phyloP scores from a whole-genome alignment of 2,113 vertebrate species.

The Ptilonorhynchus violaceus region DNA sequence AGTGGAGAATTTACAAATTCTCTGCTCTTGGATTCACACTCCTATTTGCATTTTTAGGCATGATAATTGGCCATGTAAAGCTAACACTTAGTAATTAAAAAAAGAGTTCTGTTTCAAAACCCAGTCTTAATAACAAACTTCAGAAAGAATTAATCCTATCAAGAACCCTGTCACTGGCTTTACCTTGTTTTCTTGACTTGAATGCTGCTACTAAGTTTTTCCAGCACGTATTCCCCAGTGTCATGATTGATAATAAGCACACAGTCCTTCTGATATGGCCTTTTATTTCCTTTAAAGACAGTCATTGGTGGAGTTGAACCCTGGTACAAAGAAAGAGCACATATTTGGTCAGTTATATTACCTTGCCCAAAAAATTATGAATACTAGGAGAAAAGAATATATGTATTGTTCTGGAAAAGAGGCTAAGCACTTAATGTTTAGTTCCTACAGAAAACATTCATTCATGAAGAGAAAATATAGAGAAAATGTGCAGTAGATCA shows the following conservation, averaged over 20 bases:
- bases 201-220: conserved; percentile 98
- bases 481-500: background rate
- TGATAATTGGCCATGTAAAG: background rate
- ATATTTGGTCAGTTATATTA: background rate
- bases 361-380: background rate
- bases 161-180: conserved; percentile 12
- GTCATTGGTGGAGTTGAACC: conserved; percentile 98
- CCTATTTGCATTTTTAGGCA: background rate
- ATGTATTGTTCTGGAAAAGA: background rate
- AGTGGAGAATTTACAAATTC: background rate
- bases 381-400: background rate
- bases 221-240: conserved; percentile 93
- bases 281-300: conserved; percentile 98
- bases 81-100: background rate
- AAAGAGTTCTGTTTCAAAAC: background rate
- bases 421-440: background rate
- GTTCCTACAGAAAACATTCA: background rate
- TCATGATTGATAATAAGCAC: conserved; percentile 98
- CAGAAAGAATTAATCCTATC: background rate
- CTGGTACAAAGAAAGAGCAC: conserved; percentile 65
- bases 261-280: conserved; percentile 97
- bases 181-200: conserved; percentile 99
- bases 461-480: background rate
- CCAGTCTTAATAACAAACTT: background rate
- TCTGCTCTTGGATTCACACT: background rate